Conservation (phyloP, 2,113 vertebrate genomes). For the Chlamydotis undulata region DNA sequence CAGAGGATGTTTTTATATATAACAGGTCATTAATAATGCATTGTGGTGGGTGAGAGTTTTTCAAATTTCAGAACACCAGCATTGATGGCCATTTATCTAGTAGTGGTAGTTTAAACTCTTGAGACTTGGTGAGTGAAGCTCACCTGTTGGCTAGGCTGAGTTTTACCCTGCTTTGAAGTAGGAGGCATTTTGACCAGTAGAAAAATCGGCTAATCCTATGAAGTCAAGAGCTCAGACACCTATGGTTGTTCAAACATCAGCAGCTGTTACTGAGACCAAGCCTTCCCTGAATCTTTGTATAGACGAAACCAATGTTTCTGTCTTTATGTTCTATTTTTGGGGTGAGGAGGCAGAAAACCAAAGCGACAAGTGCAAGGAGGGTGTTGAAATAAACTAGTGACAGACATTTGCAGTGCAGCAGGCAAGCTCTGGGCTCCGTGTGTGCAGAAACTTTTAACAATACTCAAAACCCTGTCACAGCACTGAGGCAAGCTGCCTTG, state of each 20-base stretch:
- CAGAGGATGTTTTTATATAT: neutral
- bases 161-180: neutral
- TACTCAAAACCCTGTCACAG: neutral
- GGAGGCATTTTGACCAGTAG: neutral
- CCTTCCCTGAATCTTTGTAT: neutral
- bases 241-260: neutral
- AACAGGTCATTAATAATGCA: neutral
- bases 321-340: neutral
- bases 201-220: neutral
- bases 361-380: neutral
- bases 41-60: neutral
- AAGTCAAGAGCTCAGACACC: accelerated
- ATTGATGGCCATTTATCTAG: neutral
- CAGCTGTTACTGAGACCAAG: neutral
- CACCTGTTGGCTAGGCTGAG: neutral
- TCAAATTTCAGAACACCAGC: neutral
- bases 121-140: neutral
- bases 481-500: neutral
- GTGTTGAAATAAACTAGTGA: neutral
- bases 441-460: neutral
- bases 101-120: neutral
- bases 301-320: neutral
- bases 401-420: neutral
- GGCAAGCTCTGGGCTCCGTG: neutral
- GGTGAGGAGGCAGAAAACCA: neutral